These are phyloP conservation scores for Nesidiocoris tenuis DNA, from an alignment of 2,888 invertebrate species.

Conservation along the genomic window DNA sequence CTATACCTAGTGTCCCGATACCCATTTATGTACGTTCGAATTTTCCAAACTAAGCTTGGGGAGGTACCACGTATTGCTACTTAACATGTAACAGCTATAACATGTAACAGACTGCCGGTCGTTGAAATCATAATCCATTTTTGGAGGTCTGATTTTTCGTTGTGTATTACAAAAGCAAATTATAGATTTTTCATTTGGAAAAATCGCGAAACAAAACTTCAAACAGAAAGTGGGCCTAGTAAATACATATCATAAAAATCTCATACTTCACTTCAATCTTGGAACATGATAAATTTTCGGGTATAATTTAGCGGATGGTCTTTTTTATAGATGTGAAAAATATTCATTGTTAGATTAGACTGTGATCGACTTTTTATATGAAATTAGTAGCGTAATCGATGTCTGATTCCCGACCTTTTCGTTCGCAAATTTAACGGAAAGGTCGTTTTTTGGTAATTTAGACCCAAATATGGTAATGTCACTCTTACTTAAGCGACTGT, in stretches of 20 bases:
- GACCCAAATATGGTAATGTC: neutral
- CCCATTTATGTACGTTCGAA: too few species aligned
- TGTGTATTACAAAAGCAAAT: too few species aligned
- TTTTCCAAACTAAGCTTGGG: too few species aligned
- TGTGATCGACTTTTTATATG: slow-evolving; percentile 29
- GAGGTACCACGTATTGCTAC: too few species aligned
- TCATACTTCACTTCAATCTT: neutral
- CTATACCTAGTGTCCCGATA: too few species aligned
- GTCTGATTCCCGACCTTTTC: neutral
- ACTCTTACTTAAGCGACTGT: neutral
- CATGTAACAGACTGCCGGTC: too few species aligned
- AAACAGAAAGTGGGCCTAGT: slow-evolving; percentile 27
- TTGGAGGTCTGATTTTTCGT: too few species aligned
- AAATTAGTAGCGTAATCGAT: slow-evolving; percentile 1
- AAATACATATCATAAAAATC: slow-evolving; percentile 28
- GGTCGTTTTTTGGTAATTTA: neutral
- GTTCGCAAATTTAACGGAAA: neutral
- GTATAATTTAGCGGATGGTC: slow-evolving; percentile 3
- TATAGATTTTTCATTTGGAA: too few species aligned
- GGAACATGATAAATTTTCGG: neutral
- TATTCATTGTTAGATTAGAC: slow-evolving; percentile 25
- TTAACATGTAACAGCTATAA: too few species aligned
- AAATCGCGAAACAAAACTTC: too few species aligned
- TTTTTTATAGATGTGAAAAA: slow-evolving; percentile 7
- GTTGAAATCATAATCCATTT: too few species aligned